A percentile compares a stretch with the other conserved stretches of the same genome.
Conservation (phyloP, 2,888 invertebrate genomes). For the Apamea anceps region DNA sequence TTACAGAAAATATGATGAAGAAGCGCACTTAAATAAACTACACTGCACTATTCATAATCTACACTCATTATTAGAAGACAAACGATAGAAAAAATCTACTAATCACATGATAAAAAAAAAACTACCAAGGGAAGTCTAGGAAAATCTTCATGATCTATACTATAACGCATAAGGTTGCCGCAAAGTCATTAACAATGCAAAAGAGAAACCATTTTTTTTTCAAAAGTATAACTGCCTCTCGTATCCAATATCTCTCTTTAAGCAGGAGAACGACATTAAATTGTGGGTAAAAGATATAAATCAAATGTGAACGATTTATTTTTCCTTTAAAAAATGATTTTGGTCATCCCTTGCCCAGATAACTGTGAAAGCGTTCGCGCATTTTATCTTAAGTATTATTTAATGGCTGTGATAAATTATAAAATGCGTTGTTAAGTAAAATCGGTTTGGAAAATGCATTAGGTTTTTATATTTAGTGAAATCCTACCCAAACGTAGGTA, state of each 20-base stretch:
- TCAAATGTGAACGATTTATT: constrained; percentile 67
- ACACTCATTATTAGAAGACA: background rate
- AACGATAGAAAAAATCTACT: background rate
- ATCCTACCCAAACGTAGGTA: background rate
- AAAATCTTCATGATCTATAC: background rate
- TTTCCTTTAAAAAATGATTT: constrained; percentile 63
- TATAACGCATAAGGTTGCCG: background rate
- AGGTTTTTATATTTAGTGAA: background rate
- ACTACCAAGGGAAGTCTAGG: background rate
- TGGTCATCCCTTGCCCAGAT: constrained; percentile 60
- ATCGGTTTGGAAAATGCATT: constrained; percentile 9
- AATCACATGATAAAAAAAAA: background rate
- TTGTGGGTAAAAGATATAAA: constrained; percentile 66
- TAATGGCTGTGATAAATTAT: constrained; percentile 54
- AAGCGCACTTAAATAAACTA: background rate
- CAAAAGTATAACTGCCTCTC: constrained; percentile 42
- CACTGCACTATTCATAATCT: background rate
- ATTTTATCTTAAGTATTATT: constrained; percentile 62
- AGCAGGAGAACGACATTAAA: constrained; percentile 60
- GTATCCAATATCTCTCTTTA: constrained; percentile 51
- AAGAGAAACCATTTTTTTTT: background rate
- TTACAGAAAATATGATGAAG: too few species aligned
- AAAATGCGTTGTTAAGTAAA: constrained; percentile 30
- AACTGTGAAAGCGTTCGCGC: constrained; percentile 53
- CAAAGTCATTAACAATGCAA: constrained; percentile 23